phyloP scores from a whole-genome alignment of 2,113 vertebrate genomes.

The Pristiophorus japonicus region DNA sequence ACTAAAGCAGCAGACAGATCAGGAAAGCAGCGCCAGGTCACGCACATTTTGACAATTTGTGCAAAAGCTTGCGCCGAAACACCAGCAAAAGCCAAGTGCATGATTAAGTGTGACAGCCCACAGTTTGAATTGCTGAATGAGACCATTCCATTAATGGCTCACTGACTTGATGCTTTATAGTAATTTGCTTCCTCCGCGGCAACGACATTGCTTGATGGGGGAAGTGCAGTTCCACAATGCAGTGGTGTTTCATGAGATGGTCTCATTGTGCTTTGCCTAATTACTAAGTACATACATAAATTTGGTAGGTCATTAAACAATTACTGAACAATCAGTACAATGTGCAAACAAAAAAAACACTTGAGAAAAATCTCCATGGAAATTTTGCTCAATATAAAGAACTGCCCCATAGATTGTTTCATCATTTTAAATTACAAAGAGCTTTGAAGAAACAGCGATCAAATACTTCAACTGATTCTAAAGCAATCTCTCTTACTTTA shows the following conservation, averaged over 20 bases:
- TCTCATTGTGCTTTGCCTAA: slow-evolving; percentile 18
- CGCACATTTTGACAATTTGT: background rate
- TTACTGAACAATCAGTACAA: background rate
- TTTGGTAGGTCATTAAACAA: slow-evolving; percentile 23
- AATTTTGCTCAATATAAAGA: slow-evolving; percentile 1
- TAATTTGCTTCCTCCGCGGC: slow-evolving; percentile 9
- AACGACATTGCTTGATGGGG: background rate
- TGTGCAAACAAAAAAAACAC: background rate
- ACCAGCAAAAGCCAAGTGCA: background rate
- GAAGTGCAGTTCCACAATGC: slow-evolving; percentile 4
- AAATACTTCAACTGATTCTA: background rate
- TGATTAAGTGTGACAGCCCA: background rate
- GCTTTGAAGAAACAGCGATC: background rate
- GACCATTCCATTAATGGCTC: background rate
- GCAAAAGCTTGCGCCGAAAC: background rate
- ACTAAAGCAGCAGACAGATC: background rate
- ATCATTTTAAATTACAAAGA: background rate
- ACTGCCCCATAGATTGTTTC: too few relatives aligned
- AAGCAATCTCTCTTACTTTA: background rate
- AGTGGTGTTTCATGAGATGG: background rate
- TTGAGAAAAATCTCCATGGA: slow-evolving; percentile 5
- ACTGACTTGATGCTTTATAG: background rate
- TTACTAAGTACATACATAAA: slow-evolving; percentile 28
- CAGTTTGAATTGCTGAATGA: background rate
- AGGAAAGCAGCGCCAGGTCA: background rate